phyloP scores from a whole-genome alignment of 2,113 vertebrate species.

The Hyla sarda region DNA sequence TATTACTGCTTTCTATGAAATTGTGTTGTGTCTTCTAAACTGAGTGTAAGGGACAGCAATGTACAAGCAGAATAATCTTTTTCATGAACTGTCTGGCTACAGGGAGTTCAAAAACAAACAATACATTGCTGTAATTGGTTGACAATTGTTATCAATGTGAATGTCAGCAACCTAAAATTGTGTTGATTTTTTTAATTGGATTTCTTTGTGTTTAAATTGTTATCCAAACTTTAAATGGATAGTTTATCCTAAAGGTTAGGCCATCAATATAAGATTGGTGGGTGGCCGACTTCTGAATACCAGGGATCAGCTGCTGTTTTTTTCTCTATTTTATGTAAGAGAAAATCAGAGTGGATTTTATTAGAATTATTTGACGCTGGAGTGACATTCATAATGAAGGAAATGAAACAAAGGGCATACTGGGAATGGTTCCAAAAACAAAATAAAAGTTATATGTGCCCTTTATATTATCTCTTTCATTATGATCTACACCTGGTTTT shows the following conservation, averaged over 20 bases:
- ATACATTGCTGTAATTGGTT: slow-evolving; percentile 49
- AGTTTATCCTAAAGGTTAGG: too few species aligned
- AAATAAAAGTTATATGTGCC: too few species aligned
- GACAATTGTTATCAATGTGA: slow-evolving; percentile 44
- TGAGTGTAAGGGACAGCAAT: background rate
- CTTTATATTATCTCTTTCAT: too few species aligned
- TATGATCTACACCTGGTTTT: too few species aligned
- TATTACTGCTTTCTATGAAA: slow-evolving; percentile 19
- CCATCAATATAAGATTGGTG: too few species aligned
- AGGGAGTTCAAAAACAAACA: slow-evolving; percentile 8
- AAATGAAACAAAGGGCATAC: too few species aligned
- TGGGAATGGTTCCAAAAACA: too few species aligned
- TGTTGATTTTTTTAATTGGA: background rate
- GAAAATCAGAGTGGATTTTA: background rate
- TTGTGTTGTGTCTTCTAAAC: background rate
- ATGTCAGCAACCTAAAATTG: background rate
- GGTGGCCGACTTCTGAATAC: background rate
- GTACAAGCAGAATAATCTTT: background rate
- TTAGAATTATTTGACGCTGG: too few species aligned
- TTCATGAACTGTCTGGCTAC: background rate
- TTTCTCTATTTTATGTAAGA: background rate
- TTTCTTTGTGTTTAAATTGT: slow-evolving; percentile 9
- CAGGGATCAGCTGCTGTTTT: background rate
- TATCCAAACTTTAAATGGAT: too few species aligned
- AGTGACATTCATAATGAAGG: too few species aligned